phyloP scores from a whole-genome alignment of 2,888 invertebrate species.

The Conchocele bisecta region DNA sequence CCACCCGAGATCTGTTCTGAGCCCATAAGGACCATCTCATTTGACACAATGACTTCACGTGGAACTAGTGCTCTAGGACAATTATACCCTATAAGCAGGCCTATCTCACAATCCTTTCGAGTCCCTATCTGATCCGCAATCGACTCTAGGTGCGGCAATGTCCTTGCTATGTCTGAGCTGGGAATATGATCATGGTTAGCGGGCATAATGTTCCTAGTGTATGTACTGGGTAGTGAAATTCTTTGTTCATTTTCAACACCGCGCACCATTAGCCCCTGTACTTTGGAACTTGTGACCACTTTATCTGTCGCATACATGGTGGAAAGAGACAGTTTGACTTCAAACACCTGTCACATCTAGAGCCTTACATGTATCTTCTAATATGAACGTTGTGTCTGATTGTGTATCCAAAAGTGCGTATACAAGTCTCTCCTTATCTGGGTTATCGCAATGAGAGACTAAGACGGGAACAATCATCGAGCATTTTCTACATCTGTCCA shows the following conservation, averaged over 20 bases:
- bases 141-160: conserved; percentile 18
- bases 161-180: conserved; percentile 26
- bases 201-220: conserved; percentile 45
- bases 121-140: conserved; percentile 29
- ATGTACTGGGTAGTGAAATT: conserved; percentile 47
- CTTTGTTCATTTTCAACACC: conserved; percentile 15
- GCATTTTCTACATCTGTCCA: background rate
- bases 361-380: conserved; percentile 23
- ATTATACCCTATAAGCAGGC: conserved; percentile 54
- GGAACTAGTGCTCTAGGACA: conserved; percentile 57
- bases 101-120: conserved; percentile 37
- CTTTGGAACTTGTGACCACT: conserved; percentile 5
- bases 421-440: conserved; percentile 45
- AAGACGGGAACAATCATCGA: conserved; percentile 47
- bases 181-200: conserved; percentile 46
- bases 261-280: conserved; percentile 40
- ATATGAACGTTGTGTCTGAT: conserved; percentile 55
- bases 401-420: conserved; percentile 62
- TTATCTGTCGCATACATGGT: conserved; percentile 41
- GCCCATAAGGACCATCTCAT: conserved; percentile 47
- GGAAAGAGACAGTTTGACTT: conserved; percentile 35
- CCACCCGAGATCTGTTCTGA: conserved; percentile 57
- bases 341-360: conserved; percentile 27
- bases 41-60: conserved; percentile 32
- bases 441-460: conserved; percentile 41